Percentiles rank a stretch among this genome's conserved stretches.
phyloP scores from a whole-genome alignment of 2,888 invertebrate genomes.

The Netelia virgata region DNA sequence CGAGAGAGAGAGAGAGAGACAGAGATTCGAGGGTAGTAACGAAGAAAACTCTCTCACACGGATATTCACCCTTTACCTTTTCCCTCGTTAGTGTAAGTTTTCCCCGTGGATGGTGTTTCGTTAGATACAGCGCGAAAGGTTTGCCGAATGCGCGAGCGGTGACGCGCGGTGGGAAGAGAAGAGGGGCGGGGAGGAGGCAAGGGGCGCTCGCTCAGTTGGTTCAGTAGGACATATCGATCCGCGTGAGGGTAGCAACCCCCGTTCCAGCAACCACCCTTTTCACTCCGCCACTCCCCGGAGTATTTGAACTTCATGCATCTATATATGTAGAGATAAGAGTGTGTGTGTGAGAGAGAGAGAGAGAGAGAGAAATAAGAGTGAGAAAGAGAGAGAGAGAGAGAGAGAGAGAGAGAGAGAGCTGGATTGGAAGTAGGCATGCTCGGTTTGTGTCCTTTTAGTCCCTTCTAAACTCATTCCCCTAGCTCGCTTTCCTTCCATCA shows the following conservation, averaged over 20 bases:
- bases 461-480: conserved; percentile 1
- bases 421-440: conserved; percentile 68
- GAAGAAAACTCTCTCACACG: not conserved
- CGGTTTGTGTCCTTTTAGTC: conserved; percentile 33
- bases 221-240: conserved; percentile 77
- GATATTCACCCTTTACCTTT: not conserved
- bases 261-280: conserved; percentile 35
- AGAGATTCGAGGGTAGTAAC: not conserved
- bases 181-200: too few species aligned
- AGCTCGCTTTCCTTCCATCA: not conserved
- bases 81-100: not conserved
- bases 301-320: not conserved
- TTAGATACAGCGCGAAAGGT: not conserved
- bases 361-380: not conserved
- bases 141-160: conserved; percentile 43
- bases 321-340: too few species aligned
- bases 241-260: conserved; percentile 40
- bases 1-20: conserved; percentile 8
- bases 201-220: conserved; percentile 70
- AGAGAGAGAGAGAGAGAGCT: conserved; percentile 2
- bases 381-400: not conserved
- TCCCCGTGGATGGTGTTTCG: conserved; percentile 11
- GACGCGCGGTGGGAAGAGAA: conserved; percentile 22
- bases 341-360: too few species aligned
- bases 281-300: not conserved